Base-by-base conservation (phyloP, 2,888 invertebrate genomes). In the Furcula furcula region DNA sequence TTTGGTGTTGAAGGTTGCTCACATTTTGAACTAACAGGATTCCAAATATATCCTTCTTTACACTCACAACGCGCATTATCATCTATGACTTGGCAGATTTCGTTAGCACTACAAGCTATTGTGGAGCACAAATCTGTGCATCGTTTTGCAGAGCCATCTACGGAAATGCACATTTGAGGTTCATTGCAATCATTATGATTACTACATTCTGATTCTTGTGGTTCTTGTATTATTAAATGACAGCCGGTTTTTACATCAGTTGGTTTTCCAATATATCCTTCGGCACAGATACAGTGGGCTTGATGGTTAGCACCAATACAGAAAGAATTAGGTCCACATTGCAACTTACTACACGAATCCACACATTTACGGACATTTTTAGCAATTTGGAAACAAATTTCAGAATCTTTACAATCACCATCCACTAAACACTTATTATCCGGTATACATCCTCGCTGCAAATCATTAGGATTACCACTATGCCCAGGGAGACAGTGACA, bases 251-350 rank as follows among this genome's bases (percentile, higher is more conserved):
- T 90, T 11, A 95, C 86, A 73, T 97, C 95, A 49, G 92, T 93
- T 0, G 97, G 96, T 76, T 95, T 94, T 15, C 97, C 97, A 31
- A 90, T 82, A 68, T 93, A 96, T 0, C 95, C 95, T 43, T 95
- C 94, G 13, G 93, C 90, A 67, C 97, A 97, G 40, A 97, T 93
- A 66, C 97, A 97, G 18, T 94, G 93, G 1, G 97, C 95, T 44
- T 94, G 91, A 74, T 97, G 97, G 64, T 94, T 94, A 60, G 95
- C 93, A 9, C 94, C 93, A 4, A 96, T 92, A 69, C 97, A 97
- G 1, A 96, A 77, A 2, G 97, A 96, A 74, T 97, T 97, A 0
- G 97, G 96, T 7, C 97, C 97, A 69, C 97, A 97, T 61, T 96
- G 96, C 18, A 95, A 89, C 81, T 95, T 95, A 46, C 93, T 93